A percentile compares a stretch with the other conserved stretches of the same genome.
These are phyloP conservation scores for Coryphaenoides rupestris DNA, from an alignment of 2,113 vertebrate species.

Conservation along the genomic window DNA sequence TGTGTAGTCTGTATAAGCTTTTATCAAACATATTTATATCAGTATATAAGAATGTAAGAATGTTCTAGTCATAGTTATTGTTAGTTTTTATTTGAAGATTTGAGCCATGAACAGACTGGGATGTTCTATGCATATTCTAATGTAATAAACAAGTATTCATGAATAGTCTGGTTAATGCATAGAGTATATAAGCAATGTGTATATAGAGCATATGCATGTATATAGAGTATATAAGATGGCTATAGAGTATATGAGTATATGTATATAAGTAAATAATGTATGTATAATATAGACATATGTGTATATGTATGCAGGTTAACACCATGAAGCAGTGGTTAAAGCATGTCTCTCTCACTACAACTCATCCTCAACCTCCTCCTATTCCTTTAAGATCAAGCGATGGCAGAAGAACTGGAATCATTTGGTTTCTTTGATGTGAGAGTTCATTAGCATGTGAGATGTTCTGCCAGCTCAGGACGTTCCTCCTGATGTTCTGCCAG, in stretches of 20 bases:
- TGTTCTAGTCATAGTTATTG: neutral
- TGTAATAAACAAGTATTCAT: neutral
- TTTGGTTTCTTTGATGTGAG: constrained; percentile 80
- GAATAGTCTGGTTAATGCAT: too few relatives aligned
- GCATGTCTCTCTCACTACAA: constrained; percentile 49
- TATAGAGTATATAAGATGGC: neutral
- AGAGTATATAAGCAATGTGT: neutral
- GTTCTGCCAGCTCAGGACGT: constrained; percentile 80
- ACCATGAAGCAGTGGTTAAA: constrained; percentile 33
- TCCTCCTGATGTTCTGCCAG: too few relatives aligned
- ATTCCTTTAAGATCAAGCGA: constrained; percentile 80
- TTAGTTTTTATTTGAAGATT: too few relatives aligned
- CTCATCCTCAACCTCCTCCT: constrained; percentile 61
- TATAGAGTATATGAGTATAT: too few relatives aligned
- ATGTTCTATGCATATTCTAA: neutral
- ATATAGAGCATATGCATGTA: neutral
- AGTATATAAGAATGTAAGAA: neutral
- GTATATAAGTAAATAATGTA: too few relatives aligned
- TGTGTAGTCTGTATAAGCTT: neutral
- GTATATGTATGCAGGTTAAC: too few relatives aligned
- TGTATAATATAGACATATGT: too few relatives aligned
- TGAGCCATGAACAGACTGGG: too few relatives aligned
- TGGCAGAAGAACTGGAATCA: constrained; percentile 79
- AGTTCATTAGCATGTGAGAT: constrained; percentile 84
- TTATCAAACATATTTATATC: neutral